Conservation (phyloP, 2,888 invertebrate genomes). For the Aphelenchoides bicaudatus region DNA sequence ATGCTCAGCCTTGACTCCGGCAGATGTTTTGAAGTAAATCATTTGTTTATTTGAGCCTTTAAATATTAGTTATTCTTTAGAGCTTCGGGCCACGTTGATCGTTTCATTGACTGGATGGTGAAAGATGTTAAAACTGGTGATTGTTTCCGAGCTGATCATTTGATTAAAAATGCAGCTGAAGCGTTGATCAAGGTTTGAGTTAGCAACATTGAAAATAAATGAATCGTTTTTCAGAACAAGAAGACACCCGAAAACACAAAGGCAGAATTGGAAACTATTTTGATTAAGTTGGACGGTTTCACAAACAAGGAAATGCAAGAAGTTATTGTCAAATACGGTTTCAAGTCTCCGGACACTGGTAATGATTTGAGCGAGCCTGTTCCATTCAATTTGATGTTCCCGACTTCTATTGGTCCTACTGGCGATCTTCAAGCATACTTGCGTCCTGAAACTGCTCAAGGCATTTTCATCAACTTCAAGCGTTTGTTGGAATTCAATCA, state of each 20-base stretch:
- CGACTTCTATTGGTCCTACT: constrained; percentile 92
- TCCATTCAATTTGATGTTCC: constrained; percentile 99
- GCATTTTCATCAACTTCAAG: constrained; percentile 99
- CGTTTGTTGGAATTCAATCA: constrained; percentile 93
- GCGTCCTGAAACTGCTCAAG: constrained; percentile 97
- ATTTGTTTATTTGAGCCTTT: background rate
- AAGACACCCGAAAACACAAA: constrained; percentile 70
- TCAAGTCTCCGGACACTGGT: constrained; percentile 90
- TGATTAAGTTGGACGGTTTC: constrained; percentile 68
- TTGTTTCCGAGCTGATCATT: constrained; percentile 92
- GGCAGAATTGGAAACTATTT: constrained; percentile 72
- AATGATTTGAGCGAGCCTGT: constrained; percentile 90
- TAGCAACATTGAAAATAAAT: background rate
- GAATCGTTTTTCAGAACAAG: constrained; percentile 70
- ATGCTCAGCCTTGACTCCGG: constrained; percentile 93
- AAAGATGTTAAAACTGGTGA: constrained; percentile 93
- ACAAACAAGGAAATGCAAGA: constrained; percentile 56
- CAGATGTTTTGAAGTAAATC: constrained; percentile 79
- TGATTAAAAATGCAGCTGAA: constrained; percentile 72
- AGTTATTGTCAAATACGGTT: constrained; percentile 78
- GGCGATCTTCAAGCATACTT: constrained; percentile 82
- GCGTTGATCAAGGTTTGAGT: constrained; percentile 22
- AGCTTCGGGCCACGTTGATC: constrained; percentile 96
- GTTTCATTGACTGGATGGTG: constrained; percentile 98
- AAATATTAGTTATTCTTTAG: constrained; percentile 60